These are phyloP conservation scores for Platyscapa corneri DNA, from an alignment of 1,140 invertebrate species.

Conservation along the genomic window DNA sequence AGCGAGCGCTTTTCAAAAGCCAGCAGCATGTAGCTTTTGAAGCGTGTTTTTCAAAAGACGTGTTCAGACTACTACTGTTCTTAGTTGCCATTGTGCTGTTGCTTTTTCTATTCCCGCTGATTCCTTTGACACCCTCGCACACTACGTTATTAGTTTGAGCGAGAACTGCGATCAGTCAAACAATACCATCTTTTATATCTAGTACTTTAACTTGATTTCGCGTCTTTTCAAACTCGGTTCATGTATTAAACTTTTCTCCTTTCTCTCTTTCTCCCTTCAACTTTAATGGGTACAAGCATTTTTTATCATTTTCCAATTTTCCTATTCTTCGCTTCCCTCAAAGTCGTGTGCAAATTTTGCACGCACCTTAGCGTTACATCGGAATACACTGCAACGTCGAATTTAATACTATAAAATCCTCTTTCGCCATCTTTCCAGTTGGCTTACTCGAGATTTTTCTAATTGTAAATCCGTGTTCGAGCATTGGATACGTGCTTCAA, in stretches of 20 bases:
- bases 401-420: too few relatives aligned
- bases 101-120: neutral
- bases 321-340: too few relatives aligned
- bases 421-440: too few relatives aligned
- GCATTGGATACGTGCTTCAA: too few relatives aligned
- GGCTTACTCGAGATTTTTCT: too few relatives aligned
- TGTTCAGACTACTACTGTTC: neutral
- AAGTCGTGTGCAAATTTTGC: too few relatives aligned
- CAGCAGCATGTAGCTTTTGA: slow-evolving; percentile 54
- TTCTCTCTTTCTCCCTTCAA: neutral
- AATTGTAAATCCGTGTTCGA: too few relatives aligned
- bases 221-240: neutral
- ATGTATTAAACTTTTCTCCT: neutral
- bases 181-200: slow-evolving; percentile 28
- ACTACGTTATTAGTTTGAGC: slow-evolving; percentile 37
- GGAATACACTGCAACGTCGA: too few relatives aligned
- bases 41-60: slow-evolving; percentile 30
- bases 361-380: too few relatives aligned
- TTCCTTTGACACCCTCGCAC: slow-evolving; percentile 21
- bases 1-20: slow-evolving; percentile 50
- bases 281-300: too few relatives aligned
- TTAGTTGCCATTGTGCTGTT: slow-evolving; percentile 23
- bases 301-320: too few relatives aligned
- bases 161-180: slow-evolving; percentile 57
- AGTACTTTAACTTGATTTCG: slow-evolving; percentile 21